Percentiles rank a stretch among this genome's conserved stretches.
Evolutionary conservation across 2,797 vertebrate species (phyloP).

Genomic region (Gouania willdenowi): DNA sequence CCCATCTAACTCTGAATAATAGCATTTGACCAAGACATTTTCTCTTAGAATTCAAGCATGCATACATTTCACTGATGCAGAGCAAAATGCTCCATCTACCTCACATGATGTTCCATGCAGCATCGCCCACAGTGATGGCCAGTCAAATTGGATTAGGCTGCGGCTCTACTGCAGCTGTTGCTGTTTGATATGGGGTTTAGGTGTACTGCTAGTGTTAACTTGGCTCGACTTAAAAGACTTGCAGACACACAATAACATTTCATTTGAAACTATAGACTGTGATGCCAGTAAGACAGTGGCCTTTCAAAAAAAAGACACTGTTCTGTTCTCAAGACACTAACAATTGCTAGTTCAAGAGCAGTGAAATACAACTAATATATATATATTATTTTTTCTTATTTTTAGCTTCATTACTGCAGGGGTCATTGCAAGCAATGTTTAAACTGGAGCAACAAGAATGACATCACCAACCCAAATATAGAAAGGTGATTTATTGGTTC

Average conservation of each 20-base stretch:
- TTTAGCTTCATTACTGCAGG: slow-evolving; percentile 11
- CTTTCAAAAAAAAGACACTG: slow-evolving; percentile 39
- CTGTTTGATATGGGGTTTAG: slow-evolving; percentile 81
- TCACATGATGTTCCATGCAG: slow-evolving; percentile 73
- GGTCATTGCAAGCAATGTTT: background rate
- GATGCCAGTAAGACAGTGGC: slow-evolving; percentile 53
- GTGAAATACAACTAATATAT: no score
- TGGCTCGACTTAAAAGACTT: slow-evolving; percentile 72
- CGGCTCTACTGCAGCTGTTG: slow-evolving; percentile 76
- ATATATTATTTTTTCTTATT: no score
- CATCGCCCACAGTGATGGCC: slow-evolving; percentile 78
- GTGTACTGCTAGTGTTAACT: slow-evolving; percentile 75
- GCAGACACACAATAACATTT: slow-evolving; percentile 64
- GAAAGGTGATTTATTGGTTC: background rate
- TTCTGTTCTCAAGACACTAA: no score
- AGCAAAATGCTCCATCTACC: slow-evolving; percentile 71
- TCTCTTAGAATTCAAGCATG: slow-evolving; percentile 52
- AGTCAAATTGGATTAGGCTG: slow-evolving; percentile 82
- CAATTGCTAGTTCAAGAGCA: slow-evolving; percentile 8
- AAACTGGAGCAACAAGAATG: background rate
- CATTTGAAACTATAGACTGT: slow-evolving; percentile 48
- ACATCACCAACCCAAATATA: background rate
- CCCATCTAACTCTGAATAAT: slow-evolving; percentile 26
- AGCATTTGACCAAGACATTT: slow-evolving; percentile 52
- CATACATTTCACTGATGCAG: slow-evolving; percentile 61